These are phyloP conservation scores for Hippocampus mohnikei DNA, from an alignment of 2,113 vertebrate species.

Conservation along the genomic window DNA sequence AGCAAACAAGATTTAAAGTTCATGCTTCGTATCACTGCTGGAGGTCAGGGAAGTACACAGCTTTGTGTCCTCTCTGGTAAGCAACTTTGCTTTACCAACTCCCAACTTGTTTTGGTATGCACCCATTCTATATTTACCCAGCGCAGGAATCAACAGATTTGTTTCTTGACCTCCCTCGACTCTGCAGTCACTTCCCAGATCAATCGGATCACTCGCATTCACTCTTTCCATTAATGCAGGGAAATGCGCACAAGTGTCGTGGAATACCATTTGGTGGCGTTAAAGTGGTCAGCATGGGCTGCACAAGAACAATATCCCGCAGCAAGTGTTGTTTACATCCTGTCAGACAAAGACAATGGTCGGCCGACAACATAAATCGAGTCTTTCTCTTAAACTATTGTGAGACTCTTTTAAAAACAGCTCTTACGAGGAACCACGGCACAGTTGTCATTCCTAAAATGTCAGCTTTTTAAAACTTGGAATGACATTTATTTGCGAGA, in stretches of 20 bases:
- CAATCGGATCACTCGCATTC: constrained; percentile 12
- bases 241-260: constrained; percentile 5
- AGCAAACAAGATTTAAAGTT: not conserved
- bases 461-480: not conserved
- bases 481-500: not conserved
- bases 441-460: not conserved
- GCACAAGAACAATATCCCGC: constrained; percentile 38
- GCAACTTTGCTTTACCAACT: constrained; percentile 37
- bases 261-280: not conserved
- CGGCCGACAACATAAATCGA: constrained; percentile 15
- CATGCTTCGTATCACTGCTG: constrained; percentile 2
- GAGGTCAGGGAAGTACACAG: constrained; percentile 33
- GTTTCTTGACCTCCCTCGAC: constrained; percentile 47
- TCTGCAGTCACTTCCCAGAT: constrained; percentile 39
- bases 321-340: constrained; percentile 45
- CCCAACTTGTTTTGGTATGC: constrained; percentile 49
- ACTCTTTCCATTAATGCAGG: constrained; percentile 13
- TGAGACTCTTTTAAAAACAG: constrained; percentile 19
- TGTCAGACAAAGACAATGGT: constrained; percentile 33
- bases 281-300: not conserved
- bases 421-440: not conserved
- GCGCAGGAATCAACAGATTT: constrained; percentile 39
- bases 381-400: constrained; percentile 25
- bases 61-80: constrained; percentile 43
- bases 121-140: constrained; percentile 54